Evolutionary conservation across 1,140 invertebrate genomes (phyloP).

Genomic region (Saccostrea echinata): DNA sequence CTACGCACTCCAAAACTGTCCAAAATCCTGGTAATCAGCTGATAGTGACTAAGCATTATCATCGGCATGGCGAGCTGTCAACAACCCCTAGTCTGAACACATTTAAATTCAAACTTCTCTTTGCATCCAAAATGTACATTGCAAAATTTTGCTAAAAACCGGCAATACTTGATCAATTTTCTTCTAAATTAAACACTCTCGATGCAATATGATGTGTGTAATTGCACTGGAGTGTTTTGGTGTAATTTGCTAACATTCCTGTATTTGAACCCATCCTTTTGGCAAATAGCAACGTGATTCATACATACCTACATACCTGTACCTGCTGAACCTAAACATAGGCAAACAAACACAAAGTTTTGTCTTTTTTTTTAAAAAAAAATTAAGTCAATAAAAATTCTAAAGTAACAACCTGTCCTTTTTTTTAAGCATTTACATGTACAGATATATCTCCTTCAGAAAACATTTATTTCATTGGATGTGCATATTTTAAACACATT

Average conservation of each 20-base stretch:
- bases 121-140: background rate
- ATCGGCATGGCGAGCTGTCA: slow-evolving; percentile 1
- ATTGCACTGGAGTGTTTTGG: background rate
- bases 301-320: slow-evolving; percentile 27
- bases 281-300: slow-evolving; percentile 18
- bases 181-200: background rate
- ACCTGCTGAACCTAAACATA: slow-evolving; percentile 1
- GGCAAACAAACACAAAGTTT: background rate
- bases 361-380: too few relatives aligned
- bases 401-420: too few relatives aligned
- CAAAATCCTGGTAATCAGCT: background rate
- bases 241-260: slow-evolving; percentile 21
- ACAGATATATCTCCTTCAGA: too few relatives aligned
- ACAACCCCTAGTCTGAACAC: background rate
- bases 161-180: background rate
- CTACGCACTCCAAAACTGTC: background rate
- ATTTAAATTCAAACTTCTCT: background rate
- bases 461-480: background rate
- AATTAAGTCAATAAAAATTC: background rate
- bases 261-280: slow-evolving; percentile 25
- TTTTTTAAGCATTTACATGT: too few relatives aligned
- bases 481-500: background rate
- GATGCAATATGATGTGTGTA: background rate
- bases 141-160: background rate
- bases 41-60: slow-evolving; percentile 29